Evolutionary conservation across 2,797 vertebrate species (phyloP).

Genomic region (Artibeus lituratus): DNA sequence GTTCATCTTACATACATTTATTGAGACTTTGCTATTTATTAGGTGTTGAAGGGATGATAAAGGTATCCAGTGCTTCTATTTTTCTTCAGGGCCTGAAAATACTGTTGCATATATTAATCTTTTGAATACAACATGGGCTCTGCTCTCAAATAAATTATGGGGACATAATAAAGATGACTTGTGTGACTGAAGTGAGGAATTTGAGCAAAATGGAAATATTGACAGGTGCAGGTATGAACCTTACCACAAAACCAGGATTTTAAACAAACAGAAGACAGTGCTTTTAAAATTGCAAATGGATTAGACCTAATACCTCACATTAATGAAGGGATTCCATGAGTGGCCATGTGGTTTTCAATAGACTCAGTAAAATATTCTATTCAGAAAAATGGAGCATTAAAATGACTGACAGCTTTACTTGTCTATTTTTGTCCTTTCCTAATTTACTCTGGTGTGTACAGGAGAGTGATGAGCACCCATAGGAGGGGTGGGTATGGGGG

Average conservation of each 20-base stretch:
- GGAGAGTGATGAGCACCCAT: neutral
- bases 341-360: neutral
- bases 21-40: neutral
- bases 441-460: neutral
- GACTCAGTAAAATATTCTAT: neutral
- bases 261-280: neutral
- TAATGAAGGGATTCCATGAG: neutral
- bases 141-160: neutral
- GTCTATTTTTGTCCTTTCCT: neutral
- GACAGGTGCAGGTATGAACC: neutral
- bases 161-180: neutral
- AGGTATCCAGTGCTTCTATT: neutral
- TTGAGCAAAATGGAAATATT: neutral
- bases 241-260: neutral
- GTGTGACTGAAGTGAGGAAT: neutral
- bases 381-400: neutral
- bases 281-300: constrained; percentile 13
- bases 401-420: neutral
- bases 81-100: neutral
- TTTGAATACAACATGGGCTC: neutral
- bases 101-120: neutral
- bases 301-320: neutral
- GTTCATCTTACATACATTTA: neutral
- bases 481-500: rapidly evolving
- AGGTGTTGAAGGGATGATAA: neutral